These are phyloP conservation scores for Pampusana beccarii DNA, from an alignment of 2,113 vertebrate species.

Conservation along the genomic window DNA sequence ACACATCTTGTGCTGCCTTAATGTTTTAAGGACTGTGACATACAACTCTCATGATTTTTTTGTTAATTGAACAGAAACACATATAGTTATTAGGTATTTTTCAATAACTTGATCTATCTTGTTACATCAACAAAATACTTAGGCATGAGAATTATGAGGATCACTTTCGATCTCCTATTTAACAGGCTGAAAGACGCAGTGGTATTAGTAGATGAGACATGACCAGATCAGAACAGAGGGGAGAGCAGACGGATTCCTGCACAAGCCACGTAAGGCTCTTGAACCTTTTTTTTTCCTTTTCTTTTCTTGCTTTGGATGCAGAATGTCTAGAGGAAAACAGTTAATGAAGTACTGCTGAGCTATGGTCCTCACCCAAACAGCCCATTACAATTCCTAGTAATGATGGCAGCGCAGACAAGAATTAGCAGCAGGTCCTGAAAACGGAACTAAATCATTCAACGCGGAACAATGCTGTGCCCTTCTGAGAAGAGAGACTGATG, in stretches of 20 bases:
- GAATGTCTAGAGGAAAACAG: too few species aligned
- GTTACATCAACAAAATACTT: neutral
- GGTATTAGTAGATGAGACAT: neutral
- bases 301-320: too few species aligned
- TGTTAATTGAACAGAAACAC: neutral
- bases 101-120: neutral
- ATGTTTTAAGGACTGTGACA: neutral
- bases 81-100: neutral
- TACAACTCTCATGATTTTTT: neutral
- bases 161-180: neutral
- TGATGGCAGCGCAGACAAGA: neutral
- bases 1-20: neutral
- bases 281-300: neutral
- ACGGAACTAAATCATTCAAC: neutral
- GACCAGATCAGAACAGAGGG: neutral
- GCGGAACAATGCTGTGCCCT: neutral
- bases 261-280: neutral
- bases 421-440: neutral
- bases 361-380: neutral
- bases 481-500: neutral
- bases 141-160: neutral
- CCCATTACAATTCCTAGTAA: neutral
- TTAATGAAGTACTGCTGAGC: neutral
- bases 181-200: neutral
- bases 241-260: neutral